Percentiles rank a stretch among this genome's conserved stretches.
These are phyloP conservation scores for Aix galericulata DNA, from an alignment of 2,113 vertebrate species.

Conservation along the genomic window DNA sequence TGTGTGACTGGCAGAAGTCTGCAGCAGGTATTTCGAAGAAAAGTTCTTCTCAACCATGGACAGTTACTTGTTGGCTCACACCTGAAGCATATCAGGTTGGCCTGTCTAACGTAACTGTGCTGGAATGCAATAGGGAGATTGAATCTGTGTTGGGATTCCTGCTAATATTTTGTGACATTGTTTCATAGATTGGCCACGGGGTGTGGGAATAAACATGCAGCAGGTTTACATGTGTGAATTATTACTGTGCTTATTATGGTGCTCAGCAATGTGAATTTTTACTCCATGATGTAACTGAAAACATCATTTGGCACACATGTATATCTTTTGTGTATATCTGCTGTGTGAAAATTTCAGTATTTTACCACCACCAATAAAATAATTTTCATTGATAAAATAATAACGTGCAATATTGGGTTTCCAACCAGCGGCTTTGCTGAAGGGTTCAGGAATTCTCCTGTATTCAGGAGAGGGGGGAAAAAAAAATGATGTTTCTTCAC, in stretches of 20 bases:
- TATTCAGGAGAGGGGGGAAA: background rate
- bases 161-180: background rate
- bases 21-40: background rate
- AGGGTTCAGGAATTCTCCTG: background rate
- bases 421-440: background rate
- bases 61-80: background rate
- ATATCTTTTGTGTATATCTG: fast-evolving
- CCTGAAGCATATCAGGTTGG: background rate
- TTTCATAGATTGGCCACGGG: fast-evolving
- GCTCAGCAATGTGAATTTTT: background rate
- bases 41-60: background rate
- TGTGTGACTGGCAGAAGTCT: background rate
- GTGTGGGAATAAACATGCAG: background rate
- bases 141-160: background rate
- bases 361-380: background rate
- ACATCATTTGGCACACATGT: background rate
- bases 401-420: background rate
- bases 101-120: too few relatives aligned
- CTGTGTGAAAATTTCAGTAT: background rate
- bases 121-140: fast-evolving
- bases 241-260: background rate
- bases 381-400: background rate
- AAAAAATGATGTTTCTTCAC: background rate
- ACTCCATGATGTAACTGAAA: background rate
- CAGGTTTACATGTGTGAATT: background rate